Percentiles rank a stretch among this genome's conserved stretches.
These are phyloP conservation scores for Hycleus cichorii DNA, from an alignment of 1,140 invertebrate species.

Conservation along the genomic window DNA sequence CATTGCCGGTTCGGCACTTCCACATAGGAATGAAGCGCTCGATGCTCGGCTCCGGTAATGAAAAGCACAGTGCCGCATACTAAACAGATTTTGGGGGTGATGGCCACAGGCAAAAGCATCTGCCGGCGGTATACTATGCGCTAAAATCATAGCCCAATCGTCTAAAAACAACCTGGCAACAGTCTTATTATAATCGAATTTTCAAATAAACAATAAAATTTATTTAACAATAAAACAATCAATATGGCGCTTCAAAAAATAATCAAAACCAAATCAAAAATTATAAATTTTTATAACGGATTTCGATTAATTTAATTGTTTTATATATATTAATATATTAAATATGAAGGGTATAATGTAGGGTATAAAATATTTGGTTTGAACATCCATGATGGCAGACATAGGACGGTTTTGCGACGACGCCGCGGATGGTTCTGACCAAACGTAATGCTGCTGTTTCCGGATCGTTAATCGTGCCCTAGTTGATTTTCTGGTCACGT, in stretches of 20 bases:
- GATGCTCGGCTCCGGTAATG: constrained; percentile 38
- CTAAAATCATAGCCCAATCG: constrained; percentile 8
- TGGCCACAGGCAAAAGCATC: constrained; percentile 14
- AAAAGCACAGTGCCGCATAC: constrained; percentile 42
- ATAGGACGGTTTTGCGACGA: constrained; percentile 10
- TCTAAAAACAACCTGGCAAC: too few species aligned
- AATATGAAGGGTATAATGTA: too few species aligned
- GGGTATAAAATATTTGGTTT: constrained; percentile 1
- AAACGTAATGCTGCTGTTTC: constrained; percentile 34
- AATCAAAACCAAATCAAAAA: too few species aligned
- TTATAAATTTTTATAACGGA: too few species aligned
- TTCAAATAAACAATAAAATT: too few species aligned
- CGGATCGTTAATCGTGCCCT: constrained; percentile 38
- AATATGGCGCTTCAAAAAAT: too few species aligned
- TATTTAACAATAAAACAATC: too few species aligned
- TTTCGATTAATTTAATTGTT: too few species aligned
- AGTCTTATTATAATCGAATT: too few species aligned
- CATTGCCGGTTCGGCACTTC: constrained; percentile 21
- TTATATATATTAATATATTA: too few species aligned
- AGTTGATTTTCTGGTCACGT: constrained; percentile 38
- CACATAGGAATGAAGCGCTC: constrained; percentile 34
- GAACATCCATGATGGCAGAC: constrained; percentile 14
- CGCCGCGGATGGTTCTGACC: constrained; percentile 22
- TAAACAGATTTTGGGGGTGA: constrained; percentile 29
- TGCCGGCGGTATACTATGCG: constrained; percentile 10